Base-by-base conservation (phyloP, 2,888 invertebrate species). In the Catocala nupta region DNA sequence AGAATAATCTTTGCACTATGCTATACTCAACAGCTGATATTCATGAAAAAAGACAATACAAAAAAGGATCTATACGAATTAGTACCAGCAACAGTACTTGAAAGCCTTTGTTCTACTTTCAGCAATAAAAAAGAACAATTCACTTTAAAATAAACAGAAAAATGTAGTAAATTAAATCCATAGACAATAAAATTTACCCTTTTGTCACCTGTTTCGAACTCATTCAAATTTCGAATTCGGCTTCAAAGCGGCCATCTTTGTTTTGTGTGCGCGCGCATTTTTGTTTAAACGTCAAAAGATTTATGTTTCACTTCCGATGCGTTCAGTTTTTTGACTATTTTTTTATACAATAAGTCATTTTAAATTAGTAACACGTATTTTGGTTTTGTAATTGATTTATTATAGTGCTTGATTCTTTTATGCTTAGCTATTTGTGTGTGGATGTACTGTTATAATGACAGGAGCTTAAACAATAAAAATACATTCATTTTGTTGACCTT, bases 231-330 rank as follows among this genome's bases (percentile, higher is more conserved):
- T 62, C 45, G 9, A 39, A 39, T 39, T 39, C 9, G 63, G 65
- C 64, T 71, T 65, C 65, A 51, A 50, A 58, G 63, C 73, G 6
- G 68, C 73, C 75, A 73, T 75, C 9, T 80, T 80, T 73, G 65
- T 71, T 77, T 70, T 62, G 58, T 62, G 64, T 65, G 71, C 77
- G 77, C 82, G 79, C 78, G 76, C 72, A 68, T 83, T 85, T 85
- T 87, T 83, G 82, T 82, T 70, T 71, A 77, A 78, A 80, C 74
- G 79, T 84, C 81, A 81, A 75, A 77, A 83, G 84, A 89, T 87
- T 86, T 89, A 89, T 85, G 77, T 66, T 77, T 63, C 64, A 83
- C 86, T 88, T 89, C 89, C 89, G 86, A 87, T 77, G 59, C 75
- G 75, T 80, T 77, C 63, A 74, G 81, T 73, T 78, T 81, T 25